Evolutionary conservation across 2,888 invertebrate species (phyloP).

Genomic region (Andricus curvator): DNA sequence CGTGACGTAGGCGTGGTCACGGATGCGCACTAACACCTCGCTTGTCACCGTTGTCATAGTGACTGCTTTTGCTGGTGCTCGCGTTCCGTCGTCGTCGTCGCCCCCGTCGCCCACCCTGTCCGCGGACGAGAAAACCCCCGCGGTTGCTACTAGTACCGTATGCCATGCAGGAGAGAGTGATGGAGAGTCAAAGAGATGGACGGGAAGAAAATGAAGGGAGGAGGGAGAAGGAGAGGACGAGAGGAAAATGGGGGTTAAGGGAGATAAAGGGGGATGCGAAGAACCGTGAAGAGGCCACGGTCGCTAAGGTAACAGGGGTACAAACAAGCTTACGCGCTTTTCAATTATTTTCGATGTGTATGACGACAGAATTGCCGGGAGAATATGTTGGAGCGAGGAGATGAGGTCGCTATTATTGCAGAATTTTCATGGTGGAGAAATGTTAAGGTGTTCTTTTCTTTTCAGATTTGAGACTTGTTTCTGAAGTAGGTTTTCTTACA

Average conservation of each 20-base stretch:
- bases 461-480: background rate
- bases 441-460: background rate
- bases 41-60: slow-evolving; percentile 76
- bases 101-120: slow-evolving; percentile 55
- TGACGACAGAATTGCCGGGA: background rate
- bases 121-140: slow-evolving; percentile 52
- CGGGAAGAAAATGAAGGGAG: slow-evolving; percentile 42
- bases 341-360: slow-evolving; percentile 11
- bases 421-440: background rate
- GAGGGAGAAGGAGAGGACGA: slow-evolving; percentile 42
- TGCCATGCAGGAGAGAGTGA: slow-evolving; percentile 25
- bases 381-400: background rate
- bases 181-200: slow-evolving; percentile 45
- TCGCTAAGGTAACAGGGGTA: slow-evolving; percentile 39
- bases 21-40: slow-evolving; percentile 78
- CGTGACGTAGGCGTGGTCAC: slow-evolving; percentile 78
- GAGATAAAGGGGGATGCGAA: slow-evolving; percentile 39
- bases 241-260: slow-evolving; percentile 16
- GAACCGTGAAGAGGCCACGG: slow-evolving; percentile 37
- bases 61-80: slow-evolving; percentile 73
- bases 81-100: slow-evolving; percentile 70
- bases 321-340: slow-evolving; percentile 32
- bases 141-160: slow-evolving; percentile 45
- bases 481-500: background rate
- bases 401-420: background rate